Percentiles rank a stretch among this genome's conserved stretches.
These are phyloP conservation scores for Enchytraeus crypticus DNA, from an alignment of 2,888 invertebrate genomes.

Conservation along the genomic window DNA sequence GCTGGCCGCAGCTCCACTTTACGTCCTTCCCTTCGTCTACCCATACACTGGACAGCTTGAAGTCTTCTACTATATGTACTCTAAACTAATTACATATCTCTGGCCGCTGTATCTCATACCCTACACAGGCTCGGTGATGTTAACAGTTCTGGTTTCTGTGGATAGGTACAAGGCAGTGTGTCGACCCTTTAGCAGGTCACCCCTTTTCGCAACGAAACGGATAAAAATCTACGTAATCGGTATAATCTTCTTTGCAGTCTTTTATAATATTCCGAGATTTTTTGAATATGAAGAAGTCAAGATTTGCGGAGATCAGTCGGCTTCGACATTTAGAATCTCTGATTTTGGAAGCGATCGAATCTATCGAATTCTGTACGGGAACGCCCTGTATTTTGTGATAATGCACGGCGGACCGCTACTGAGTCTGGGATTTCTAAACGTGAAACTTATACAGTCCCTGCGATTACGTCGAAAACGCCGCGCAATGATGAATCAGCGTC, in stretches of 20 bases:
- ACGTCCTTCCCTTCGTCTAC: conserved; percentile 20
- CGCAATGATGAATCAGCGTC: background rate
- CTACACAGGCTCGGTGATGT: conserved; percentile 27
- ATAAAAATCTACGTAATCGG: conserved; percentile 16
- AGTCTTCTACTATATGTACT: conserved; percentile 19
- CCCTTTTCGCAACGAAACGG: conserved; percentile 11
- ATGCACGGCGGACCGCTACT: conserved; percentile 30
- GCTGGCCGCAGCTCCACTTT: conserved; percentile 25
- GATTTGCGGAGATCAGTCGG: conserved; percentile 11
- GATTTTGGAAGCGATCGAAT: conserved; percentile 23
- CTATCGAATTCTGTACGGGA: conserved; percentile 29
- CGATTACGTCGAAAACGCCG: conserved; percentile 17
- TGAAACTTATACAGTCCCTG: conserved; percentile 25
- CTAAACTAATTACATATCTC: conserved; percentile 23
- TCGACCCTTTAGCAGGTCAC: conserved; percentile 19
- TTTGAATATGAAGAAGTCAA: conserved; percentile 25
- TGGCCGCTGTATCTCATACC: conserved; percentile 29
- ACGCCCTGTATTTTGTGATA: conserved; percentile 27
- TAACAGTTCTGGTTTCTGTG: conserved; percentile 28
- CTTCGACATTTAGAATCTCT: conserved; percentile 21
- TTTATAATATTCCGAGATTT: conserved; percentile 32
- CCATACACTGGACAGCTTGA: conserved; percentile 14
- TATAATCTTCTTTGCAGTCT: conserved; percentile 24
- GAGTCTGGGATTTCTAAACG: conserved; percentile 26
- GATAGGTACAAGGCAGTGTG: conserved; percentile 30